Evolutionary conservation across 2,888 invertebrate species (phyloP), one percentile per base, ranked within the genome.

Genomic region (Margaritifera margaritifera): DNA sequence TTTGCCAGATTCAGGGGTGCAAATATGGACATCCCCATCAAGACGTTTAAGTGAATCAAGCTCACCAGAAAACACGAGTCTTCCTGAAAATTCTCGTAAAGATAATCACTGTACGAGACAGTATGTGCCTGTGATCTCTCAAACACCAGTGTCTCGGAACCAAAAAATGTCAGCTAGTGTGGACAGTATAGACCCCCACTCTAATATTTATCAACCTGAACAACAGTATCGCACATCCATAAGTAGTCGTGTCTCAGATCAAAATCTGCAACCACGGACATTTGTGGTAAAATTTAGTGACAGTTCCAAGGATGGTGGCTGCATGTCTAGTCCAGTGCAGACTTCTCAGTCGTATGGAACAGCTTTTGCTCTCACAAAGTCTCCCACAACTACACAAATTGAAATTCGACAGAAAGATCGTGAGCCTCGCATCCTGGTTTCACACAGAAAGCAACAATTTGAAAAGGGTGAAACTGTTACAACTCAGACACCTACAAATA

Each of bases 371-470:
- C 64, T 86, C 50, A 84, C 84, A 3, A 72, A 82, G 54, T 82
- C 86, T 18, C 84, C 84, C 0, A 74, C 77, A 24, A 72, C 77
- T 20, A 76, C 80, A 6, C 79, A 81, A 58, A 81, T 82, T 56
- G 85, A 84, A 75, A 79, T 82, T 50, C 71, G 75, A 53, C 72
- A 71, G 25, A 77, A 78, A 65, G 78, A 74, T 31, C 54, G 70
- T 53, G 74, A 79, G 55, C 76, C 75, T 11, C 69, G 76, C 52
- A 80, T 80, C 22, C 70, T 82, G 8, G 85, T 86, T 20, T 83
- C 82, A 4, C 85, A 85, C 42, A 81, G 85, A 54, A 85, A 86
- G 72, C 77, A 82, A 64, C 84, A 81, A 71, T 86, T 86, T 79
- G 86, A 86, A 70, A 72, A 73, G 24, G 79, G 79, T 27, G 72